phyloP scores from a whole-genome alignment of 2,888 invertebrate species.

The Drosophila tanythrix region DNA sequence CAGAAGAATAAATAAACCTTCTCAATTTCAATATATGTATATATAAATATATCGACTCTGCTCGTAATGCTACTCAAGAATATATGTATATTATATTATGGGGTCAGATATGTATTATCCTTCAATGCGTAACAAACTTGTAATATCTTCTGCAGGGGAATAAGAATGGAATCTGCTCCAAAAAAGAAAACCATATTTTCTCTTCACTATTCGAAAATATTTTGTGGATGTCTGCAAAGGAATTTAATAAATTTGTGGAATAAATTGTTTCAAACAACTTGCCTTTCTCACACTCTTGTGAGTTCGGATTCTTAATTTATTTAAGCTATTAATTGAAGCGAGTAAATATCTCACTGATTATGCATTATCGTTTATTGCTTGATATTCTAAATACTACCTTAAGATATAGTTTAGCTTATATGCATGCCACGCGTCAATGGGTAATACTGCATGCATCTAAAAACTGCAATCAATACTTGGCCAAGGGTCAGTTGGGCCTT shows the following conservation, averaged over 20 bases:
- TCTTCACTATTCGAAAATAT: too few relatives aligned
- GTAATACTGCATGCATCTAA: conserved; percentile 61
- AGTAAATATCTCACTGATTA: conserved; percentile 23
- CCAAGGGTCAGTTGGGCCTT: conserved; percentile 17
- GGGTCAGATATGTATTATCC: background rate
- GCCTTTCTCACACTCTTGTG: conserved; percentile 2
- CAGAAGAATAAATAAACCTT: background rate
- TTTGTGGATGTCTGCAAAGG: background rate
- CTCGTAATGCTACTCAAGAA: background rate
- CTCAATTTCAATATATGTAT: background rate
- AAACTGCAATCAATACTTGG: conserved; percentile 30
- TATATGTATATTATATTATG: background rate
- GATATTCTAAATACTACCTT: conserved; percentile 52
- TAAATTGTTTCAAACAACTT: background rate
- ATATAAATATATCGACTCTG: background rate
- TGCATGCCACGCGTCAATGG: conserved; percentile 48
- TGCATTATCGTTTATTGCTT: conserved; percentile 45
- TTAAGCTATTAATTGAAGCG: conserved; percentile 33
- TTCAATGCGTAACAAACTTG: background rate
- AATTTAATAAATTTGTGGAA: background rate
- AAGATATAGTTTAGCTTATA: conserved; percentile 33
- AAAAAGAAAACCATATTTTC: too few relatives aligned
- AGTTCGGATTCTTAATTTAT: conserved; percentile 47
- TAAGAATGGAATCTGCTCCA: conserved; percentile 11
- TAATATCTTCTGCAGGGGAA: too few relatives aligned